Evolutionary conservation across 2,113 vertebrate genomes (phyloP), one percentile per base, ranked within the genome.

Genomic region (Gopherus evgoodei): DNA sequence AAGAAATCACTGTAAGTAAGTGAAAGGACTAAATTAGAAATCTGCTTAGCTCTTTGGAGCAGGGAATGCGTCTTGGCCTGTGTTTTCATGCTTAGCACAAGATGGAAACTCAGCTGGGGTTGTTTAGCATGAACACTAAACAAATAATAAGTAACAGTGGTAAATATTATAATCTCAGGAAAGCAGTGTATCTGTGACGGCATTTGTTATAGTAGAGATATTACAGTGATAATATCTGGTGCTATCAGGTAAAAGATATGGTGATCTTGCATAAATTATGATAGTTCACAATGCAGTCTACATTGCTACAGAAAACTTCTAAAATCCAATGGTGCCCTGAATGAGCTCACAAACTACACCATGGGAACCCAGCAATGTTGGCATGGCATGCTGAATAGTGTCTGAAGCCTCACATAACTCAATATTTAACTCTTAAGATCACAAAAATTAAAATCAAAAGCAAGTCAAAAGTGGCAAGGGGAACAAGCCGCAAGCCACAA

Each of bases 141-240:
- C 87, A 87, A 87, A 91, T 59, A 56, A 13, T 59, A 87, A 89
- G 35, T 75, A 91, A 53, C 53, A 90, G 78, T 42, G 49, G 38
- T 75, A 90, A 93, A 85, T 79, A 35, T 29, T 49, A 94, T 49
- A 86, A 88, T 86, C 44, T 92, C 81, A 88, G 75, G 27, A 84
- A 88, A 87, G 21, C 12, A 84, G 4, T 1, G n/a, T 27, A 78
- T 79, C n/a, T 49, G 27, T 22, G 85, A 27, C 35, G 3, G 6
- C 10, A 78, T 80, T 87, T 83, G 50, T n/a, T 81, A 92, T 6
- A 11, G 38, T 38, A 13, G 35, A 84, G 93, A 81, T 21, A 94
- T 2, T 2, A 57, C 11, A 22, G 85, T 76, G 17, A 54, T 25
- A 42, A 44, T 49, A 49, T 49, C 47, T 49, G 47, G 10, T 38